Evolutionary conservation across 2,113 vertebrate genomes (phyloP).

Genomic region (Megaptera novaeangliae): DNA sequence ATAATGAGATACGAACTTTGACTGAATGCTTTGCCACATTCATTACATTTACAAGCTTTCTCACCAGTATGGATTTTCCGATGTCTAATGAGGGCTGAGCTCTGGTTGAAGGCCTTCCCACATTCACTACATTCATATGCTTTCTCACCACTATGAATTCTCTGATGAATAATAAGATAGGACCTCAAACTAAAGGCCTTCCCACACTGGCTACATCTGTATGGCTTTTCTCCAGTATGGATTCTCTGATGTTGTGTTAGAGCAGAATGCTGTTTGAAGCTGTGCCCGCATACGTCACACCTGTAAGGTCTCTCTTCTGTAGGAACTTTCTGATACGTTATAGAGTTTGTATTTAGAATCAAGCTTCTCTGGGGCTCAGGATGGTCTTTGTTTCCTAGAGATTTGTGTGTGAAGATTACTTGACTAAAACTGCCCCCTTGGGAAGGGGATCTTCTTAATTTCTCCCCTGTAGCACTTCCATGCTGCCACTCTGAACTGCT

Average conservation of each 20-base stretch:
- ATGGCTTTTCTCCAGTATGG: constrained; percentile 84
- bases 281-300: constrained; percentile 75
- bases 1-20: constrained; percentile 77
- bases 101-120: constrained; percentile 77
- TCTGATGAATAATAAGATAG: constrained; percentile 77
- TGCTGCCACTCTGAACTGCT: constrained; percentile 46
- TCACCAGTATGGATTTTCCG: constrained; percentile 78
- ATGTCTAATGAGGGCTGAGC: constrained; percentile 77
- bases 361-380: constrained; percentile 26
- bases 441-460: constrained; percentile 6
- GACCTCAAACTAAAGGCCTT: constrained; percentile 85
- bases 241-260: constrained; percentile 77
- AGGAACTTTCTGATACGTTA: constrained; percentile 79
- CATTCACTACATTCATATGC: constrained; percentile 78
- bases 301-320: constrained; percentile 73
- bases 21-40: constrained; percentile 79
- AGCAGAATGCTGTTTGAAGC: constrained; percentile 76
- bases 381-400: constrained; percentile 39
- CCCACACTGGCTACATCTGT: constrained; percentile 81
- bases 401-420: constrained; percentile 62
- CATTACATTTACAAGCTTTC: constrained; percentile 77
- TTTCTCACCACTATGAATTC: constrained; percentile 80
- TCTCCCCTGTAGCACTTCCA: background rate
- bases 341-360: constrained; percentile 69
- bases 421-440: constrained; percentile 26